Conservation (phyloP, 1,140 invertebrate species). For the Solen grandis region DNA sequence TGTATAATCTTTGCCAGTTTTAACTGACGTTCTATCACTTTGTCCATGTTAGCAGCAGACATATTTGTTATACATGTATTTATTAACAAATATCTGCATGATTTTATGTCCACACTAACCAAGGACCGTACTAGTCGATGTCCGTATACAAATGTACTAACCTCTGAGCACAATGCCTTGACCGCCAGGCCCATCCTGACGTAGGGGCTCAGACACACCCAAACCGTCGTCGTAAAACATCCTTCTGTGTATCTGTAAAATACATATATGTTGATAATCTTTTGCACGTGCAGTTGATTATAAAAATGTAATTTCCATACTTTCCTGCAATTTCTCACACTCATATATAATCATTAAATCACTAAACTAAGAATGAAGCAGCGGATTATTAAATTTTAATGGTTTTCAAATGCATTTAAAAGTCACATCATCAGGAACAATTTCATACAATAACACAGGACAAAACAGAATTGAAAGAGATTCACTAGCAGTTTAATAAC, state of each 20-base stretch:
- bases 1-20: no score
- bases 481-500: no score
- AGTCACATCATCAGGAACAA: neutral
- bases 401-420: neutral
- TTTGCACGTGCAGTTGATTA: neutral
- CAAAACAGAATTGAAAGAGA: no score
- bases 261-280: neutral
- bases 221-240: slow-evolving; percentile 93
- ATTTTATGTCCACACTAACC: neutral
- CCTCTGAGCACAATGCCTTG: slow-evolving; percentile 91
- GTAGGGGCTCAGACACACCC: slow-evolving; percentile 94
- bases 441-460: no score
- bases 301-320: neutral
- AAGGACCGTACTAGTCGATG: neutral
- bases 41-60: neutral
- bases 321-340: neutral
- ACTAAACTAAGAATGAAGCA: neutral
- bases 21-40: neutral
- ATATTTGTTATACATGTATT: no score
- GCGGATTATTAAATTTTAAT: neutral
- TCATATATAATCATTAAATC: neutral
- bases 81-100: no score
- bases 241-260: slow-evolving; percentile 88
- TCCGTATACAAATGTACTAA: slow-evolving; percentile 63
- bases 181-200: slow-evolving; percentile 87